These are phyloP conservation scores for Sinocyclocheilus anophthalmus DNA, from an alignment of 2,113 vertebrate species.

Conservation along the genomic window DNA sequence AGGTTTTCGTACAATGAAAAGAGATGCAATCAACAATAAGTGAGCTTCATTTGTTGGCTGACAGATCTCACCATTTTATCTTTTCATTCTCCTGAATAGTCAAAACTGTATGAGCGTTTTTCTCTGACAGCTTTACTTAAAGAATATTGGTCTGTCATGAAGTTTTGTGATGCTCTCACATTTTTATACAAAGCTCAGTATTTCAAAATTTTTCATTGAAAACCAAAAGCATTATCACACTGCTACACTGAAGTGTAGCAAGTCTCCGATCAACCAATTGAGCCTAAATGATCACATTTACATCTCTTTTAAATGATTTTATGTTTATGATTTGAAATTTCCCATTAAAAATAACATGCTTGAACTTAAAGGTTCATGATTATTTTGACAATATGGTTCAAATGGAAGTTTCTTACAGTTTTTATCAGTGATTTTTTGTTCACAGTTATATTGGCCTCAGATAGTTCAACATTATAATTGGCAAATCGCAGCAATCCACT, in stretches of 20 bases:
- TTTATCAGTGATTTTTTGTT: not conserved
- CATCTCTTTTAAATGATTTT: not conserved
- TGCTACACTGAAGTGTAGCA: no score
- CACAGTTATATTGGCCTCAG: not conserved
- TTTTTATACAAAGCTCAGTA: constrained; percentile 6
- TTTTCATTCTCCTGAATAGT: constrained; percentile 66
- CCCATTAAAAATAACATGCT: no score
- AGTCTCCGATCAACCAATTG: no score
- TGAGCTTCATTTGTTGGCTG: constrained; percentile 51
- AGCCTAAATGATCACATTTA: no score
- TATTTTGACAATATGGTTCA: no score
- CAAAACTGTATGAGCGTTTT: constrained; percentile 62
- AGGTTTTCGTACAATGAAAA: constrained; percentile 49
- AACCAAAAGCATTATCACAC: not conserved
- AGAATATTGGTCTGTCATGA: constrained; percentile 60
- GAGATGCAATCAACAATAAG: constrained; percentile 57
- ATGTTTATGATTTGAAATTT: not conserved
- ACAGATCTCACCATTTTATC: constrained; percentile 56
- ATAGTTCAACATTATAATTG: not conserved
- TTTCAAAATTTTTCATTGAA: not conserved
- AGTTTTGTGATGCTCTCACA: not conserved
- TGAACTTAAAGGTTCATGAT: no score
- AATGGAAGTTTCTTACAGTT: no score
- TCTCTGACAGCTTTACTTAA: constrained; percentile 53
- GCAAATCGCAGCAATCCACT: not conserved